Conservation (phyloP, 2,888 invertebrate genomes). For the Pammene aurita region DNA sequence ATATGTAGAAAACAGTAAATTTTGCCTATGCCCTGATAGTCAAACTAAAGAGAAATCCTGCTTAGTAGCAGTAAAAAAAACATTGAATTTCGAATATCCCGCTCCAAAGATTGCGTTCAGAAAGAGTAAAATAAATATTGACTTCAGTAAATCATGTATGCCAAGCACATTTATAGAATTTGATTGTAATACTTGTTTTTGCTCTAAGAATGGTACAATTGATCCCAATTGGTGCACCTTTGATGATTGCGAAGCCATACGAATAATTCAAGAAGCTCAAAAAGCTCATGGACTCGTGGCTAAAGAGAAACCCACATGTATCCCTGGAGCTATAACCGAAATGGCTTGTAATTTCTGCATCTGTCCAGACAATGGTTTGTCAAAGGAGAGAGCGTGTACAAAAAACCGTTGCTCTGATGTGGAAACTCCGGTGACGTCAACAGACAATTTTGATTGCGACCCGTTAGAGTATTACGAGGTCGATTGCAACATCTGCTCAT, state of each 20-base stretch:
- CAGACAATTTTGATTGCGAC: conserved; percentile 62
- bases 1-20: conserved; percentile 60
- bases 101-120: conserved; percentile 41
- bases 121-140: conserved; percentile 46
- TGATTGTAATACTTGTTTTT: conserved; percentile 76
- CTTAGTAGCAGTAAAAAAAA: conserved; percentile 47
- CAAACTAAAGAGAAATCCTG: conserved; percentile 59
- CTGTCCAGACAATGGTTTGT: conserved; percentile 64
- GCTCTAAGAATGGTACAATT: conserved; percentile 66
- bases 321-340: conserved; percentile 65
- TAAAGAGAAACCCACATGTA: conserved; percentile 52
- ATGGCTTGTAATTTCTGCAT: conserved; percentile 75
- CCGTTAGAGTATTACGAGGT: conserved; percentile 70
- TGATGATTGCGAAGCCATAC: conserved; percentile 70
- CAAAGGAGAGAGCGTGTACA: conserved; percentile 64
- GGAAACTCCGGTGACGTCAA: conserved; percentile 29
- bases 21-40: conserved; percentile 67
- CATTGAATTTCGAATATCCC: conserved; percentile 39
- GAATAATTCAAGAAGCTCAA: conserved; percentile 53
- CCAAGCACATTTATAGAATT: conserved; percentile 70
- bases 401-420: conserved; percentile 59
- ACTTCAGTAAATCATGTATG: conserved; percentile 60
- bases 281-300: conserved; percentile 43
- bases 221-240: conserved; percentile 75
- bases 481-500: conserved; percentile 74